Base-by-base conservation (phyloP, 1,140 invertebrate genomes). In the Hypothenemus hampei region DNA sequence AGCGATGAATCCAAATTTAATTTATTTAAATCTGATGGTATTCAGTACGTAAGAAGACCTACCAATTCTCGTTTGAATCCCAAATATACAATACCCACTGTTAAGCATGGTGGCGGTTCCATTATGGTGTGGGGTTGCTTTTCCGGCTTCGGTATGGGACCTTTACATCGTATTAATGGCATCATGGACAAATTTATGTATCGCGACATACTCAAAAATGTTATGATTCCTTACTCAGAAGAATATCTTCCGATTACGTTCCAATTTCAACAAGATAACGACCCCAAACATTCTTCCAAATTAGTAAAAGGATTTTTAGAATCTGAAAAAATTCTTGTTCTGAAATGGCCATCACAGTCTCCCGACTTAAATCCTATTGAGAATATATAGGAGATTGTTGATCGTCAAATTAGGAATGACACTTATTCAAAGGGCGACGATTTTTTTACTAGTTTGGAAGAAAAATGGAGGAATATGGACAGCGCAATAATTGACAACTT, bases 1-100 rank as follows among this genome's bases (percentile, higher is more conserved):
- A 51, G 49, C 11, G 63, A 62, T 23, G 57, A 62, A 49, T 48
- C 48, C 0, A 65, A 65, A 40, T 62, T 60, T 16, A 58, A 64
- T 47, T 43, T 61, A n/a, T 61, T 62, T 48, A 48, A 44, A 44
- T 60, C 53, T 57, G 58, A 64, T 48, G 64, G 60, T 8, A 59
- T 22, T 23, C 20, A 57, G 22, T 60, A 60, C 47, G 16, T 59
- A 13, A 21, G 57, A 33, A 36, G 56, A 26, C 58, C 52, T 46
- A 18, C 20, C 39, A 37, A 46, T 49, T 26, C 29, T n/a, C 53
- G 57, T 57, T 29, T 57, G 11, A 36, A 36, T 36, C 33, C 33
- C 33, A 51, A 44, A 10, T 63, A 41, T 29, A 10, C 46, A 16
- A 57, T 58, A 58, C 40, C 59, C 50, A 64, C 50, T 6, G 47